A percentile compares a stretch with the other conserved stretches of the same genome.
Conservation (phyloP, 1,140 invertebrate species). For the Drosophila pandora region DNA sequence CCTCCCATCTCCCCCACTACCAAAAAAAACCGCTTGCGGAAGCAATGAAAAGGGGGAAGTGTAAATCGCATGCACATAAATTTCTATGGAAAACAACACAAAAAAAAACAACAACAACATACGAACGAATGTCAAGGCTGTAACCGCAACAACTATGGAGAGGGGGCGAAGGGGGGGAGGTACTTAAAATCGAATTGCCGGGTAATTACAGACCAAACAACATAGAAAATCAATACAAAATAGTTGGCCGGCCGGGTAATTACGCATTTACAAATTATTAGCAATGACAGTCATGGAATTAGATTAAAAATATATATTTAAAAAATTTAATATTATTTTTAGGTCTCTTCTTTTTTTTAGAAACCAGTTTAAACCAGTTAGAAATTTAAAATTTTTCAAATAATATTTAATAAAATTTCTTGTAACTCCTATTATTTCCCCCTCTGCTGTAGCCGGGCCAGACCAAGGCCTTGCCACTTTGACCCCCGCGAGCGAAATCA, state of each 20-base stretch:
- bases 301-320: background rate
- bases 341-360: too few relatives aligned
- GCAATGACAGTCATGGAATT: background rate
- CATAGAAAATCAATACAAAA: slow-evolving; percentile 53
- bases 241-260: slow-evolving; percentile 35
- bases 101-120: background rate
- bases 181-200: slow-evolving; percentile 43
- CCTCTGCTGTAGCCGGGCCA: slow-evolving; percentile 10
- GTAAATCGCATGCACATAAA: slow-evolving; percentile 34
- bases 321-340: too few relatives aligned
- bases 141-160: slow-evolving; percentile 8
- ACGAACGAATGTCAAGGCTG: slow-evolving; percentile 51
- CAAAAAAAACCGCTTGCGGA: background rate
- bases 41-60: slow-evolving; percentile 13
- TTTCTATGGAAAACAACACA: background rate
- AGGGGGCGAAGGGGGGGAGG: background rate
- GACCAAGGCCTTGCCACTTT: slow-evolving; percentile 33
- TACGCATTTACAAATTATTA: slow-evolving; percentile 54
- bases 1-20: slow-evolving; percentile 3
- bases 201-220: slow-evolving; percentile 37
- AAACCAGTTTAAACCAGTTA: too few relatives aligned
- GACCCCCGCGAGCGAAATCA: slow-evolving; percentile 33
- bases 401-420: background rate
- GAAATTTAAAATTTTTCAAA: background rate
- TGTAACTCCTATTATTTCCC: background rate